These are phyloP conservation scores for Pseudorhombus dupliciocellatus DNA, from an alignment of 2,113 vertebrate species.

Conservation along the genomic window DNA sequence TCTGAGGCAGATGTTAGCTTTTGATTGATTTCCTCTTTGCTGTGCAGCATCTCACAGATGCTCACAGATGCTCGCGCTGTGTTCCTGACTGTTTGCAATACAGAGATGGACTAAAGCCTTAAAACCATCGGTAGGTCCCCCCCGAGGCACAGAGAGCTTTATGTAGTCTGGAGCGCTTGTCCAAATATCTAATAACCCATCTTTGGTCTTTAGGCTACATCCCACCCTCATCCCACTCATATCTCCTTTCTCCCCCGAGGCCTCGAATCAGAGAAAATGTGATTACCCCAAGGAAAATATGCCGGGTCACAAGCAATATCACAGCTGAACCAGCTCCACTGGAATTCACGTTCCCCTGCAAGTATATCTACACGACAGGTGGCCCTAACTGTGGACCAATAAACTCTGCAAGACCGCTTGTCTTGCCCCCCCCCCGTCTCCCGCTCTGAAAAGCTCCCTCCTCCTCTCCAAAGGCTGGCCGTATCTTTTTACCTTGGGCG, in stretches of 20 bases:
- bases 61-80: slow-evolving; percentile 58
- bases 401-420: slow-evolving; percentile 46
- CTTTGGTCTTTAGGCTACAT: slow-evolving; percentile 68
- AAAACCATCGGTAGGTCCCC: slow-evolving; percentile 62
- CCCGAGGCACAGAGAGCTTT: slow-evolving; percentile 44
- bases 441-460: slow-evolving; percentile 5
- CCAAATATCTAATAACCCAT: slow-evolving; percentile 77
- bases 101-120: slow-evolving; percentile 52
- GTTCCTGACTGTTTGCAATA: slow-evolving; percentile 55
- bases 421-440: slow-evolving; percentile 24
- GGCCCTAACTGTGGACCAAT: slow-evolving; percentile 62
- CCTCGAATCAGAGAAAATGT: slow-evolving; percentile 41
- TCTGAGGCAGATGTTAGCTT: slow-evolving; percentile 64
- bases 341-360: slow-evolving; percentile 20
- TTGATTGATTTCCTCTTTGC: slow-evolving; percentile 64
- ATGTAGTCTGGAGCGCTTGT: slow-evolving; percentile 61
- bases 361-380: slow-evolving; percentile 67
- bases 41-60: slow-evolving; percentile 52
- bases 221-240: slow-evolving; percentile 58
- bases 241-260: slow-evolving; percentile 44
- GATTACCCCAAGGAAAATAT: slow-evolving; percentile 54
- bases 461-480: slow-evolving; percentile 56
- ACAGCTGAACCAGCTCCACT: slow-evolving; percentile 39
- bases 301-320: slow-evolving; percentile 52
- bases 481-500: slow-evolving; percentile 70